A percentile compares a stretch with the other conserved stretches of the same genome.
Conservation (phyloP, 2,888 invertebrate species). For the Troides oblongomaculatus region DNA sequence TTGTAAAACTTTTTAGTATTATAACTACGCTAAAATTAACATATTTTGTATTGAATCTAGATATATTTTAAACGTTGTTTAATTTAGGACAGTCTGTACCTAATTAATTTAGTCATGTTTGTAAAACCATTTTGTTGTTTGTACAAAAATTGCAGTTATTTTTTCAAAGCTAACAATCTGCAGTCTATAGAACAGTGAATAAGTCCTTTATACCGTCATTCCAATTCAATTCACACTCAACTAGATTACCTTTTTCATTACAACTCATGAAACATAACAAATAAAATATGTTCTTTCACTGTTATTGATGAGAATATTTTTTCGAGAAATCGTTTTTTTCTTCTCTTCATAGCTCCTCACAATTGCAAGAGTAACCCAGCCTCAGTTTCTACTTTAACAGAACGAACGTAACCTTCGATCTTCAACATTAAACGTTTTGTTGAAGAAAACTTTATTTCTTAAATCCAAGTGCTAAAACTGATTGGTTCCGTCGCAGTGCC, state of each 20-base stretch:
- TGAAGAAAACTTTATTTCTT: too few relatives aligned
- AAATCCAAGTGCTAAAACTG: too few relatives aligned
- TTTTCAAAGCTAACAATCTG: slow-evolving; percentile 5
- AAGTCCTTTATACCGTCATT: slow-evolving; percentile 8
- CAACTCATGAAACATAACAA: slow-evolving; percentile 5
- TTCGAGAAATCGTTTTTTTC: background rate
- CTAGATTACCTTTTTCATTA: slow-evolving; percentile 18
- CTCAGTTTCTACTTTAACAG: background rate
- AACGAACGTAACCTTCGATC: too few relatives aligned
- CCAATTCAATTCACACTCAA: slow-evolving; percentile 13
- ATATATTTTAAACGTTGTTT: too few relatives aligned
- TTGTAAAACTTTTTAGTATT: background rate
- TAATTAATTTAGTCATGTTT: background rate
- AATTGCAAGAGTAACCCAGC: background rate
- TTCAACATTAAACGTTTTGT: too few relatives aligned
- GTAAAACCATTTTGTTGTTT: too few relatives aligned
- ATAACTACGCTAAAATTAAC: background rate
- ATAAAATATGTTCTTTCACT: background rate
- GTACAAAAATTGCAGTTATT: background rate
- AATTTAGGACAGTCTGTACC: too few relatives aligned
- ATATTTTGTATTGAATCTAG: too few relatives aligned
- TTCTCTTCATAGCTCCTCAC: background rate
- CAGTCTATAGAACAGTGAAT: slow-evolving; percentile 10
- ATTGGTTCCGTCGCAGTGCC: too few relatives aligned
- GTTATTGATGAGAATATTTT: background rate